Base-by-base conservation (phyloP, 1,140 invertebrate genomes). In the Drosophila oshimai region DNA sequence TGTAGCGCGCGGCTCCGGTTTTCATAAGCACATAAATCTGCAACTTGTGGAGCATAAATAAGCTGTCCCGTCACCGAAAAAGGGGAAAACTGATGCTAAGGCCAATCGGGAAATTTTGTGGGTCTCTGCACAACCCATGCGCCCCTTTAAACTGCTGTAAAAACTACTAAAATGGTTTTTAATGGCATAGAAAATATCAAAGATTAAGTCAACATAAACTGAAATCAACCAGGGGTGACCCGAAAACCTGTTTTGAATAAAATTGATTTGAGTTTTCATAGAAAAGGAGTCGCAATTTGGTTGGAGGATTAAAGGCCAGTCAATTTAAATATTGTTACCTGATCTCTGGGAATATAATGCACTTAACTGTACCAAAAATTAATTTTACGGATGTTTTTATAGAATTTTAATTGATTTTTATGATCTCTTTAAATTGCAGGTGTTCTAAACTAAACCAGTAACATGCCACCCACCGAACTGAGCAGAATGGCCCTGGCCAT, bases 21-120 rank as follows among this genome's bases (percentile, higher is more conserved):
- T 67, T 84, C 61, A 84, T 75, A 86, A 78, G 72, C 58, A 57
- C 79, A 79, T 84, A 84, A 84, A 86, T 84, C 74, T 75, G 74
- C 55, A 71, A 74, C 70, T 79, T 84, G 70, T 58, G 33, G 24
- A 67, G 49, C 80, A 84, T 86, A 84, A 84, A 86, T 73, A 75
- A 62, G 29, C 57, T 37, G 31, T 4, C 28, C 28, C 28, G 15
- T 34, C 18, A 31, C 31, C 5, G 20, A 15, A 4, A 39, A 10
- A 4, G 20, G 18, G 49, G 24, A 24, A 41, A 9, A 33, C 60
- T 20, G 36, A 15, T 26, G 60, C 28, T 47, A 13, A 12, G 33
- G 10, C 22, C 58, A 20, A 62, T 39, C 28, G 28, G 36, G 39
- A 58, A 64, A 74, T 62, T 61, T 62, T 36, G 55, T 41, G 57